These are phyloP conservation scores for Siphamia tubifer DNA, from an alignment of 2,113 vertebrate genomes.

Conservation along the genomic window DNA sequence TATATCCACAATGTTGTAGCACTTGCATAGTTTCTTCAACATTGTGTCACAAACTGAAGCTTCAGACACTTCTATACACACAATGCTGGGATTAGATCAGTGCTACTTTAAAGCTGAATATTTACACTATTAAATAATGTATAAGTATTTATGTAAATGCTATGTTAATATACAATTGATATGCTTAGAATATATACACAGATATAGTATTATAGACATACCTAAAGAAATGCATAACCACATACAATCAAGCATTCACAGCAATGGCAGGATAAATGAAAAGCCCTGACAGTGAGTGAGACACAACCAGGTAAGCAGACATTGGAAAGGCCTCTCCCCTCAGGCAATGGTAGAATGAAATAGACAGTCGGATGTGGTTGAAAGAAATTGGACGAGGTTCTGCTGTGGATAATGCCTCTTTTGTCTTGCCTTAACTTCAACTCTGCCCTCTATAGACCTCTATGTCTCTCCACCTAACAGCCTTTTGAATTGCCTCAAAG, in stretches of 20 bases:
- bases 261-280: neutral
- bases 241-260: neutral
- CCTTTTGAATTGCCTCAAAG: conserved; percentile 12
- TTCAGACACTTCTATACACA: conserved; percentile 14
- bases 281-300: conserved; percentile 42
- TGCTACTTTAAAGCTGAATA: neutral
- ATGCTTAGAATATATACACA: neutral
- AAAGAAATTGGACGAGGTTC: conserved; percentile 31
- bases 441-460: conserved; percentile 19
- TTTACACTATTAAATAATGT: neutral
- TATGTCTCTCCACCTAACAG: conserved; percentile 9
- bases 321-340: neutral
- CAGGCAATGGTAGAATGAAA: conserved; percentile 37
- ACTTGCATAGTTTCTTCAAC: neutral
- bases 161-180: neutral
- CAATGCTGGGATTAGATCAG: neutral
- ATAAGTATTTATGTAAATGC: neutral
- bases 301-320: conserved; percentile 7
- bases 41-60: neutral
- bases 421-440: conserved; percentile 23
- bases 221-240: neutral
- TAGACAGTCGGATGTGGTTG: conserved; percentile 28
- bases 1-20: neutral
- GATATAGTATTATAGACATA: neutral
- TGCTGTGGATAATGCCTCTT: conserved; percentile 7